phyloP scores from a whole-genome alignment of 2,888 invertebrate genomes.

The Volucella inanis region DNA sequence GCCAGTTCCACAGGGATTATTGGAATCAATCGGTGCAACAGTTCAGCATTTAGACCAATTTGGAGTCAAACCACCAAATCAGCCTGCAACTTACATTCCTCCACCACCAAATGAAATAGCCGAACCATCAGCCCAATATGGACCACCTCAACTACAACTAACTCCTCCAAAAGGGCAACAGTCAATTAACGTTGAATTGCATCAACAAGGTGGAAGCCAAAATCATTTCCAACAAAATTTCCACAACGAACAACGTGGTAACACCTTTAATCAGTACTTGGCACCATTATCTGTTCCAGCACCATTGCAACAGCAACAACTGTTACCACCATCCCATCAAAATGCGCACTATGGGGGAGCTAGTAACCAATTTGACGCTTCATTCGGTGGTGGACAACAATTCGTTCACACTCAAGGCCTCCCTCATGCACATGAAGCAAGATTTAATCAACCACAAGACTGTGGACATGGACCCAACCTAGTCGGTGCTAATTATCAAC shows the following conservation, averaged over 20 bases:
- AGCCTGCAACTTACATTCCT: slow-evolving; percentile 85
- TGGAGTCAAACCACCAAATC: slow-evolving; percentile 84
- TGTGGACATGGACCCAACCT: slow-evolving; percentile 82
- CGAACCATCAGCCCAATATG: slow-evolving; percentile 75
- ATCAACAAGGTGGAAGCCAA: slow-evolving; percentile 57
- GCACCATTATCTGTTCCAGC: slow-evolving; percentile 70
- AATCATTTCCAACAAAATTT: slow-evolving; percentile 59
- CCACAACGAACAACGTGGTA: slow-evolving; percentile 74
- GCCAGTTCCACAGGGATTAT: slow-evolving; percentile 88
- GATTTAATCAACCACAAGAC: slow-evolving; percentile 80
- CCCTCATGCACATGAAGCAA: slow-evolving; percentile 78
- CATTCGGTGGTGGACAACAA: slow-evolving; percentile 72
- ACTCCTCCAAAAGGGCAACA: slow-evolving; percentile 78
- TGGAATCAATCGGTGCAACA: slow-evolving; percentile 87
- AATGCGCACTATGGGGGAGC: slow-evolving; percentile 45
- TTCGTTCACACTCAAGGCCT: slow-evolving; percentile 78
- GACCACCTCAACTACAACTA: slow-evolving; percentile 76
- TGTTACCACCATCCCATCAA: slow-evolving; percentile 44
- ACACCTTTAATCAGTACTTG: slow-evolving; percentile 76
- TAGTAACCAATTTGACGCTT: slow-evolving; percentile 44
- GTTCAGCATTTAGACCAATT: slow-evolving; percentile 86
- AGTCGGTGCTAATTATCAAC: slow-evolving; percentile 78
- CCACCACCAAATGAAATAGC: slow-evolving; percentile 85
- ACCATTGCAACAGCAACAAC: slow-evolving; percentile 48
- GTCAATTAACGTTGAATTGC: slow-evolving; percentile 73